Conservation (phyloP, 2,113 vertebrate species). For the Camelus bactrianus region DNA sequence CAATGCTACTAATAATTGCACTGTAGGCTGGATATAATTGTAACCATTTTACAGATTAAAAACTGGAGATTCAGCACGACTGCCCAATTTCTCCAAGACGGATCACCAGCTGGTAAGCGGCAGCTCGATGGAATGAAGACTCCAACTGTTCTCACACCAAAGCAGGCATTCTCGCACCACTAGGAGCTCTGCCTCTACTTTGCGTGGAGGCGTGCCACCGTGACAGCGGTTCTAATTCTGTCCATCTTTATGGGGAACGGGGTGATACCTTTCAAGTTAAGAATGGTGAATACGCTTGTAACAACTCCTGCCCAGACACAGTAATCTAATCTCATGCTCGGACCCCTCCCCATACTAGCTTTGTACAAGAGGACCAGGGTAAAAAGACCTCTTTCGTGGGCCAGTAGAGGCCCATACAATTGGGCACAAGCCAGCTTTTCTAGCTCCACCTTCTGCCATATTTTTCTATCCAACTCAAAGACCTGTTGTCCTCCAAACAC, state of each 20-base stretch:
- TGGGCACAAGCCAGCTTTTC: not conserved
- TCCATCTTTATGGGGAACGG: not conserved
- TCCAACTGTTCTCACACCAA: not conserved
- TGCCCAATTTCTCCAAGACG: not conserved
- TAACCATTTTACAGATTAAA: not conserved
- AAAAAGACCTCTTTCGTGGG: not conserved
- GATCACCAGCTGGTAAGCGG: not conserved
- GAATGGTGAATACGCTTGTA: not conserved
- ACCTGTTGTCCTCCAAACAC: not conserved
- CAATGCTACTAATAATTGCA: not conserved
- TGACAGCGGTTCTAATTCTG: not conserved
- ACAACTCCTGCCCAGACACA: not conserved
- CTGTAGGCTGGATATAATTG: not conserved
- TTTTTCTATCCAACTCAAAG: not conserved
- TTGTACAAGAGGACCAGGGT: not conserved
- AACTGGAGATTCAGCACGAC: not conserved
- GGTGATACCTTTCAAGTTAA: not conserved
- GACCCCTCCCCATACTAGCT: not conserved
- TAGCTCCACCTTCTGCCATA: not conserved
- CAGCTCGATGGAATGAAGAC: not conserved
- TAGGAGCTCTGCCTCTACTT: not conserved
- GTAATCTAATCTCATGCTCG: not conserved
- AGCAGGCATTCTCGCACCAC: not conserved
- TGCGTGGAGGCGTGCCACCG: not conserved
- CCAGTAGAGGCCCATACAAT: accelerated